Conservation (phyloP, 2,113 vertebrate genomes). For the Mesocricetus auratus region DNA sequence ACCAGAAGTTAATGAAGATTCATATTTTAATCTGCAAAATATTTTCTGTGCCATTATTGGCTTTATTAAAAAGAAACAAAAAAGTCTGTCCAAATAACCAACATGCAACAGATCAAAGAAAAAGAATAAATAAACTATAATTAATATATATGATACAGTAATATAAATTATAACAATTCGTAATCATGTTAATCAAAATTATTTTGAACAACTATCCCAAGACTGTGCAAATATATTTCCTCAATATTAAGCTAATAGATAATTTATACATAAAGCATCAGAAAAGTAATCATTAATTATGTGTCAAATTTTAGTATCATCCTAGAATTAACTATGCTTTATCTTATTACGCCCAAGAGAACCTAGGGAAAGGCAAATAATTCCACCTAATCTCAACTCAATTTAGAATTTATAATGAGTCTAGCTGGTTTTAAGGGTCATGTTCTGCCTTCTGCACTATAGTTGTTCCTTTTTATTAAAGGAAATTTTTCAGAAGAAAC, state of each 20-base stretch:
- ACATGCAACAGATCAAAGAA: neutral
- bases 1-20: neutral
- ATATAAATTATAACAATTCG: neutral
- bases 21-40: neutral
- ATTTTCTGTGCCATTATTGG: neutral
- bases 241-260: conserved; percentile 8
- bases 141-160: neutral
- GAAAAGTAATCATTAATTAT: neutral
- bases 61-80: conserved; percentile 40
- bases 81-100: conserved; percentile 28
- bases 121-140: neutral
- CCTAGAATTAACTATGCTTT: neutral
- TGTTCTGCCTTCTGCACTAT: neutral
- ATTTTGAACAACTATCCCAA: conserved; percentile 4
- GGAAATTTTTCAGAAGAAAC: conserved; percentile 3
- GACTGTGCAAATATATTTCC: neutral
- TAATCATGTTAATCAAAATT: neutral
- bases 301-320: conserved; percentile 22
- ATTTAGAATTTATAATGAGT: conserved; percentile 40
- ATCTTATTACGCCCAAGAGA: neutral
- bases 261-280: neutral
- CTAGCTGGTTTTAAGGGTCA: neutral
- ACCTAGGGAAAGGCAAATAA: neutral
- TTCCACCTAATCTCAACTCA: conserved; percentile 44
- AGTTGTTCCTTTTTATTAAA: neutral